A percentile compares a stretch with the other conserved stretches of the same genome.
phyloP scores from a whole-genome alignment of 1,140 invertebrate genomes.

The Drosophila cardini region DNA sequence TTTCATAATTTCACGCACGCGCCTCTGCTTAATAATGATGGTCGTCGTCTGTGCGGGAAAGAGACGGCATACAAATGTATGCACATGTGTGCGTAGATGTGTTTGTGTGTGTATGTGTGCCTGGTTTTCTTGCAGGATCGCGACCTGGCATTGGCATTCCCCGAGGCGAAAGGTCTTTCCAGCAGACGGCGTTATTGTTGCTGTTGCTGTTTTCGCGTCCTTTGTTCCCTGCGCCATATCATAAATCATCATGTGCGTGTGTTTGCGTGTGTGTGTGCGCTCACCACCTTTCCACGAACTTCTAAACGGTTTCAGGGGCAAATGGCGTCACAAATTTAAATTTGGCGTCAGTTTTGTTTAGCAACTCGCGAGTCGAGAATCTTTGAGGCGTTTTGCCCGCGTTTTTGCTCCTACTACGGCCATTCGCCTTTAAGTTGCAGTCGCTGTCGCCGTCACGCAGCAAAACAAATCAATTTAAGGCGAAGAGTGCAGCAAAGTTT shows the following conservation, averaged over 20 bases:
- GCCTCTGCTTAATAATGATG: conserved; percentile 48
- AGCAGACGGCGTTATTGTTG: conserved; percentile 39
- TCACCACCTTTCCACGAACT: conserved; percentile 65
- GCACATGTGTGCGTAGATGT: not conserved
- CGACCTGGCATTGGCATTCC: conserved; percentile 62
- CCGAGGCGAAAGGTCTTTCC: conserved; percentile 64
- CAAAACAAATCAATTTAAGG: conserved; percentile 78
- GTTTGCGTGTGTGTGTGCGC: conserved; percentile 34
- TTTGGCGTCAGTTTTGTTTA: conserved; percentile 49
- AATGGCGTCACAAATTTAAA: conserved; percentile 72
- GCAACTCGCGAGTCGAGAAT: conserved; percentile 36
- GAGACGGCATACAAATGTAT: conserved; percentile 36
- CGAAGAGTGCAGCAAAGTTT: conserved; percentile 51
- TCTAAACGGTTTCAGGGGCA: conserved; percentile 72
- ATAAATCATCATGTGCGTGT: conserved; percentile 64
- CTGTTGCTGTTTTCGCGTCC: conserved; percentile 35
- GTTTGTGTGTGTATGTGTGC: conserved; percentile 17
- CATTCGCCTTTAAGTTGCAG: conserved; percentile 32
- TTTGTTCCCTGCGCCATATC: conserved; percentile 67
- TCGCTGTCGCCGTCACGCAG: conserved; percentile 3
- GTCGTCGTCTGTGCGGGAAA: conserved; percentile 17
- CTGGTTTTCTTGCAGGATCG: conserved; percentile 60
- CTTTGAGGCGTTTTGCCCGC: conserved; percentile 25
- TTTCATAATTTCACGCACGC: conserved; percentile 60
- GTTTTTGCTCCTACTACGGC: conserved; percentile 36